A percentile compares a stretch with the other conserved stretches of the same genome.
phyloP scores from a whole-genome alignment of 2,888 invertebrate species.

The Heliconius ismenius region DNA sequence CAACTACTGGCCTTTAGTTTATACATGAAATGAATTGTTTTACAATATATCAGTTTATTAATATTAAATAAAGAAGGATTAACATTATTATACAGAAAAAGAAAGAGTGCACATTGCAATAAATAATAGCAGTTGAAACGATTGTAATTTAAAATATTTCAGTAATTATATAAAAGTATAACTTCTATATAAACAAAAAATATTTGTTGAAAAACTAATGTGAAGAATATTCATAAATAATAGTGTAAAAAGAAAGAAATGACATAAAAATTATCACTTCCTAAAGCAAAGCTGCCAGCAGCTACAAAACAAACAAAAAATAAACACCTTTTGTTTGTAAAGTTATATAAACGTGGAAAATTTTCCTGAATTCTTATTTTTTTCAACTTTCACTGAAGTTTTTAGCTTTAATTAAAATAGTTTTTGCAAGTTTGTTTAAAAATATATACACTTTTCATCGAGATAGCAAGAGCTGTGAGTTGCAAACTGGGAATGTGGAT shows the following conservation, averaged over 20 bases:
- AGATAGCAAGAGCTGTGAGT: slow-evolving; percentile 27
- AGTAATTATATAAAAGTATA: too few relatives aligned
- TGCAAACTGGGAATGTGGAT: slow-evolving; percentile 27
- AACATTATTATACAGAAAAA: too few relatives aligned
- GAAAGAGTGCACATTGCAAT: too few relatives aligned
- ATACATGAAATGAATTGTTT: too few relatives aligned
- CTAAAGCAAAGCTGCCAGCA: slow-evolving; percentile 5
- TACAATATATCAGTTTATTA: too few relatives aligned
- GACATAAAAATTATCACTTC: slow-evolving; percentile 7
- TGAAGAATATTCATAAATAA: neutral
- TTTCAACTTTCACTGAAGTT: slow-evolving; percentile 31
- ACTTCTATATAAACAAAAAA: neutral
- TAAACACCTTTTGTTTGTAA: slow-evolving; percentile 33
- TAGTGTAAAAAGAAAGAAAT: slow-evolving; percentile 1
- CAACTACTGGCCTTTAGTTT: too few relatives aligned
- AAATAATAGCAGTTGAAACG: too few relatives aligned
- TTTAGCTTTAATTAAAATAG: slow-evolving; percentile 37
- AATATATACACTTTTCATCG: slow-evolving; percentile 33
- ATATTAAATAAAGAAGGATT: too few relatives aligned
- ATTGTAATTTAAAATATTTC: too few relatives aligned
- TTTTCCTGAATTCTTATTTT: slow-evolving; percentile 28
- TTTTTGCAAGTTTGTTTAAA: slow-evolving; percentile 34
- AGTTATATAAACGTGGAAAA: slow-evolving; percentile 32
- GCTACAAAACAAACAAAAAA: slow-evolving; percentile 22
- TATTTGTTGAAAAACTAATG: neutral